Evolutionary conservation across 2,888 invertebrate species (phyloP).

Genomic region (Melangyna quadrimaculata): DNA sequence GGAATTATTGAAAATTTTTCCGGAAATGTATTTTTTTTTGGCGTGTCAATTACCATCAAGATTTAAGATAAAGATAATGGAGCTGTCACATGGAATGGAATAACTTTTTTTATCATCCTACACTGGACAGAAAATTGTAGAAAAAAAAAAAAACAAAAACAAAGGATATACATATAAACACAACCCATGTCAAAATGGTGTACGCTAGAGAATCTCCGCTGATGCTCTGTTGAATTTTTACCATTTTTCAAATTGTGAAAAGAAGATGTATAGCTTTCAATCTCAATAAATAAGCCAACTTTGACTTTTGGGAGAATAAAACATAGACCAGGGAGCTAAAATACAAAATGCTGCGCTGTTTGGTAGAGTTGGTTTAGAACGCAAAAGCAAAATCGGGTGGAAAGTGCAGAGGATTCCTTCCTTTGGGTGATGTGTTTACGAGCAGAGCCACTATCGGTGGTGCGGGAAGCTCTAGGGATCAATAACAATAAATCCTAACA

Average conservation of each 20-base stretch:
- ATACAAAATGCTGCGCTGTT: not conserved
- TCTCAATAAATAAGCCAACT: conserved; percentile 71
- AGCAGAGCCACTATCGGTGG: conserved; percentile 55
- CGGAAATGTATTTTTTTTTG: conserved; percentile 29
- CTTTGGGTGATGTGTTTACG: conserved; percentile 69
- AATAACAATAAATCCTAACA: conserved; percentile 71
- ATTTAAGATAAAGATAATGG: conserved; percentile 47
- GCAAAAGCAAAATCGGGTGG: conserved; percentile 21
- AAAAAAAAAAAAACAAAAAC: not conserved
- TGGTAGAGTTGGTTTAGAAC: not conserved
- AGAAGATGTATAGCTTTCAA: conserved; percentile 71
- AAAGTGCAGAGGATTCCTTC: conserved; percentile 40
- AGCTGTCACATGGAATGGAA: conserved; percentile 34
- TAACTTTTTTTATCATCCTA: conserved; percentile 9
- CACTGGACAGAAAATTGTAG: conserved; percentile 10
- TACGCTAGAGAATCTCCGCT: conserved; percentile 34
- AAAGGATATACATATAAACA: not conserved
- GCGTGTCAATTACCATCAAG: conserved; percentile 61
- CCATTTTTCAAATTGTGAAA: conserved; percentile 57
- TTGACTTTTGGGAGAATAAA: conserved; percentile 60
- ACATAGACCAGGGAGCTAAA: conserved; percentile 12
- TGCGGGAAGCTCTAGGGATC: conserved; percentile 60
- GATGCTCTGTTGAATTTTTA: conserved; percentile 2
- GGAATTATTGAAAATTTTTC: conserved; percentile 39
- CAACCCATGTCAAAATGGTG: conserved; percentile 61